Evolutionary conservation across 2,113 vertebrate species (phyloP).

Genomic region (Burhinus oedicnemus): DNA sequence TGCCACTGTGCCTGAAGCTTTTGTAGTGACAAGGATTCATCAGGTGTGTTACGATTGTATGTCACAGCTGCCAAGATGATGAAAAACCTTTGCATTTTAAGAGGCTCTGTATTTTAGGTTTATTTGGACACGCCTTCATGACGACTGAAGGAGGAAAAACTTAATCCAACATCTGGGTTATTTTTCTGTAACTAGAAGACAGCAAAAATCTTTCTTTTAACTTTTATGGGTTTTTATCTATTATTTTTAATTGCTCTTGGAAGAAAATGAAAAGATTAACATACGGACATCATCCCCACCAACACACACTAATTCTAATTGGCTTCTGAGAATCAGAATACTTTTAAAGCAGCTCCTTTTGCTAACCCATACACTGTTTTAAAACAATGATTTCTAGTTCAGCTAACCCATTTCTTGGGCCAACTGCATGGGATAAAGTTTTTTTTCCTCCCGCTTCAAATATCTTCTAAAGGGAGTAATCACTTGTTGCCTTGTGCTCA

Average conservation of each 20-base stretch:
- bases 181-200: not conserved
- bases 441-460: not conserved
- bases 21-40: not conserved
- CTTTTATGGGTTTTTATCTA: not conserved
- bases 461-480: not conserved
- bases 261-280: not conserved
- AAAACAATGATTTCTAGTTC: not conserved
- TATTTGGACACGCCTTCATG: not conserved
- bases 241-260: not conserved
- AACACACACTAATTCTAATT: not conserved
- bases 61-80: not conserved
- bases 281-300: not conserved
- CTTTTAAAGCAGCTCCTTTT: not conserved
- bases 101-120: not conserved
- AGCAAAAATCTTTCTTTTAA: not conserved
- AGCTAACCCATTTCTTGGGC: not conserved
- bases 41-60: rapidly evolving
- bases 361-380: not conserved
- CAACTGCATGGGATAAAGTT: not conserved
- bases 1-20: not conserved
- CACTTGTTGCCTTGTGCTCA: not conserved
- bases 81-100: not conserved
- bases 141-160: not conserved
- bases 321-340: not conserved
- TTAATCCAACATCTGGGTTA: not conserved